phyloP scores from a whole-genome alignment of 2,888 invertebrate genomes.

The Dynastes hyllus region DNA sequence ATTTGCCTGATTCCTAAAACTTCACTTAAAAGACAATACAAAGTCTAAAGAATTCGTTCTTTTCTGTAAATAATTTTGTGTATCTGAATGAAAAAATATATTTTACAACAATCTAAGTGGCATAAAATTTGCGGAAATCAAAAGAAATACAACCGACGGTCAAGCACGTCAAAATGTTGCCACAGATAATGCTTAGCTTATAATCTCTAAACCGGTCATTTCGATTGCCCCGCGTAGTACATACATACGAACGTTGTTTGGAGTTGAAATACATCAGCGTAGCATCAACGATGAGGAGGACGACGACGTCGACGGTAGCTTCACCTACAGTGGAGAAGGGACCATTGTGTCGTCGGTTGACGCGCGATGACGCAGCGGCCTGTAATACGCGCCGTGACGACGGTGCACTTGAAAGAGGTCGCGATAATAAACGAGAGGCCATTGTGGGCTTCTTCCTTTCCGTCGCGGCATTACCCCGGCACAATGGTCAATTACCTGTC shows the following conservation, averaged over 20 bases:
- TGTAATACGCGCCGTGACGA: slow-evolving; percentile 63
- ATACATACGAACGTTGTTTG: slow-evolving; percentile 13
- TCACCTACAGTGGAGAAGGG: slow-evolving; percentile 60
- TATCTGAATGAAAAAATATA: no score
- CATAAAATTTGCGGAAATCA: neutral
- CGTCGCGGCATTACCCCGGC: slow-evolving; percentile 63
- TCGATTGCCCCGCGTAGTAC: neutral
- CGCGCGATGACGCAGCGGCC: slow-evolving; percentile 66
- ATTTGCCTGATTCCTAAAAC: no score
- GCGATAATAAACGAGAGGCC: slow-evolving; percentile 67
- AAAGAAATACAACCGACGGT: no score
- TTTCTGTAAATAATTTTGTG: no score
- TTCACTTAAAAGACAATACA: no score
- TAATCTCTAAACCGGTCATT: no score
- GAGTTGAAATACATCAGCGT: slow-evolving; percentile 14
- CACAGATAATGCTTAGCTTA: no score
- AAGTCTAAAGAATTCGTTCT: no score
- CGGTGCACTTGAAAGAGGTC: slow-evolving; percentile 65
- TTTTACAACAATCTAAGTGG: neutral
- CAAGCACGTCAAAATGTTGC: no score
- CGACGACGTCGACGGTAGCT: slow-evolving; percentile 1
- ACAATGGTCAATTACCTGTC: slow-evolving; percentile 70
- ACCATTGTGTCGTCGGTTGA: slow-evolving; percentile 64
- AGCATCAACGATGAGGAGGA: neutral
- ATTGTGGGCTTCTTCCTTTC: slow-evolving; percentile 67